Percentiles rank a stretch among this genome's conserved stretches.
Evolutionary conservation across 2,113 vertebrate species (phyloP).

Genomic region (Crocuta crocuta): DNA sequence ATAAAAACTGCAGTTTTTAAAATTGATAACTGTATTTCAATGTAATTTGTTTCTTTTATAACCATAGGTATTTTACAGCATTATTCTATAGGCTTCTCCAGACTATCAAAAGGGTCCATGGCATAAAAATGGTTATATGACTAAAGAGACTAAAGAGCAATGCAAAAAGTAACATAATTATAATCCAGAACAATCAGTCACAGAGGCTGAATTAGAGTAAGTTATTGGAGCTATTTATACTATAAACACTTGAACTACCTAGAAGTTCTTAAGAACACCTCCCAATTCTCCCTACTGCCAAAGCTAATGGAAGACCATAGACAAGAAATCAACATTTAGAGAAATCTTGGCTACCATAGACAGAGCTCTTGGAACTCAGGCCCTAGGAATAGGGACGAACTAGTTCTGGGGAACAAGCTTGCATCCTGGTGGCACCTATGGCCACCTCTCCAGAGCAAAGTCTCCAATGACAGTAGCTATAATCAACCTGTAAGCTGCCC

Average conservation of each 20-base stretch:
- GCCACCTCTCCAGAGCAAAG: neutral
- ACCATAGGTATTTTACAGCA: neutral
- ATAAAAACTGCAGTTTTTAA: neutral
- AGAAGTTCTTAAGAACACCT: slow-evolving; percentile 7
- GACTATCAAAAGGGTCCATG: neutral
- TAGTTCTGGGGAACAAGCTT: neutral
- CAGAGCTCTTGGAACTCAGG: neutral
- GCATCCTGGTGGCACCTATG: neutral
- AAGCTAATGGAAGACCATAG: neutral
- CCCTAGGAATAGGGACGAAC: neutral
- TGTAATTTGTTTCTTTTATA: slow-evolving; percentile 20
- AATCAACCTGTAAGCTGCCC: neutral
- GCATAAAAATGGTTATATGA: neutral
- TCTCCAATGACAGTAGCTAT: neutral
- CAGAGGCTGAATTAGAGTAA: neutral
- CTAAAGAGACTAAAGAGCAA: neutral
- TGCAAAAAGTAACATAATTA: slow-evolving; percentile 1
- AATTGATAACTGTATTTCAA: neutral
- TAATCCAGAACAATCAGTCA: neutral
- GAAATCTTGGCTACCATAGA: neutral
- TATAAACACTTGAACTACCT: neutral
- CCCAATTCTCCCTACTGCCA: neutral
- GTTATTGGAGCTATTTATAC: neutral
- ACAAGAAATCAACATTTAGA: neutral
- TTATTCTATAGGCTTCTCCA: neutral